phyloP scores from a whole-genome alignment of 2,113 vertebrate species.

The Nycticebus coucang region DNA sequence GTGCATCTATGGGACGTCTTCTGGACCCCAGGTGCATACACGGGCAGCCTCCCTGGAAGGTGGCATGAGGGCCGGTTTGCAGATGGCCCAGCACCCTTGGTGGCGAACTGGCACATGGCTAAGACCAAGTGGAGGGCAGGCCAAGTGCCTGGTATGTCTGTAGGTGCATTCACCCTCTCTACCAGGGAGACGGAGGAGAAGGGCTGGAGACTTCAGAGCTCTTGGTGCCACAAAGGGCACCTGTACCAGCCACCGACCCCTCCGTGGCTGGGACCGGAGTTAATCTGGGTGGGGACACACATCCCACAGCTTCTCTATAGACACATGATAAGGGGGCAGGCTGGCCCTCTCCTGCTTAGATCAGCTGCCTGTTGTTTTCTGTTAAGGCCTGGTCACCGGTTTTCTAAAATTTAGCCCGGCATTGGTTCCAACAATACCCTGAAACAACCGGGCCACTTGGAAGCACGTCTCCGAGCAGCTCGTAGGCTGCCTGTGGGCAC shows the following conservation, averaged over 20 bases:
- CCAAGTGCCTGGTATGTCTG: accelerated
- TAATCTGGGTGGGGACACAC: background rate
- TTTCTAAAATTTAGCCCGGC: background rate
- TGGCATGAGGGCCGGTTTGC: accelerated
- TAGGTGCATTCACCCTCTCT: too few species aligned
- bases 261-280: accelerated
- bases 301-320: background rate
- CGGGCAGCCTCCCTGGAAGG: background rate
- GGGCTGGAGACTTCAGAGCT: background rate
- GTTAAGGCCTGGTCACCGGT: accelerated
- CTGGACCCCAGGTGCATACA: background rate
- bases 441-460: background rate
- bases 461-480: background rate
- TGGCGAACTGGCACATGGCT: too few species aligned
- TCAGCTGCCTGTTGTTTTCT: accelerated
- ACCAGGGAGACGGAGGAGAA: accelerated
- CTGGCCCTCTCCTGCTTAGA: accelerated
- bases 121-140: accelerated
- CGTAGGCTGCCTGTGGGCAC: conserved; percentile 2
- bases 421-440: background rate
- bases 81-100: background rate
- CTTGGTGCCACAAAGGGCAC: too few species aligned
- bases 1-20: too few species aligned
- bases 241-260: background rate
- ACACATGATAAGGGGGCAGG: accelerated